Evolutionary conservation across 92 coral and sea anemone species (phyloP).

Genomic region (Isaurus tuberculatus): DNA sequence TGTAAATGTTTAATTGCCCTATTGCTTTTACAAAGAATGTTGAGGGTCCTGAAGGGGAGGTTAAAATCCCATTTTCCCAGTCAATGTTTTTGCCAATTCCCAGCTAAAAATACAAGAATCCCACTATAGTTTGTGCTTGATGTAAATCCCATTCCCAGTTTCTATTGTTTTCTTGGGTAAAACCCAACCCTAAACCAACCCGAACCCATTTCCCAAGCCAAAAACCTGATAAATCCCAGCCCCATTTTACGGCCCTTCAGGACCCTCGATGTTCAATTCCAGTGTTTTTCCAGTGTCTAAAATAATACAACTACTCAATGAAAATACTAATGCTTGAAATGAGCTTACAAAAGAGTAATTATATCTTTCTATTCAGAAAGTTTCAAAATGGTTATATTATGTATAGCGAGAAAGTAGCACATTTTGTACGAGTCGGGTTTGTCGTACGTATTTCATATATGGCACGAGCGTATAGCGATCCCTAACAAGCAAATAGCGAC

Average conservation of each 20-base stretch:
- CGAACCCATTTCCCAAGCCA: constrained; percentile 43
- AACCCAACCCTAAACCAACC: constrained; percentile 12
- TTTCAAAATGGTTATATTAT: constrained; percentile 52
- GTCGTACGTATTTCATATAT: constrained; percentile 24
- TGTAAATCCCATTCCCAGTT: constrained; percentile 51
- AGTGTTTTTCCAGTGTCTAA: too few relatives aligned
- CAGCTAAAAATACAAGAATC: constrained; percentile 60
- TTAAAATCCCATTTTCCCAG: constrained; percentile 25
- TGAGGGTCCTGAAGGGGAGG: constrained; percentile 21
- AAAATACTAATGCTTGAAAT: too few relatives aligned
- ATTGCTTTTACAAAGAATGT: constrained; percentile 57
- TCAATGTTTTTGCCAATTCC: constrained; percentile 54
- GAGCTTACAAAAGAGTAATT: too few relatives aligned
- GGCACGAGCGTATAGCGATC: constrained; percentile 24
- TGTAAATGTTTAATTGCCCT: constrained; percentile 59
- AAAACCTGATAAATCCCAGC: constrained; percentile 52
- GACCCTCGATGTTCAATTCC: constrained; percentile 47
- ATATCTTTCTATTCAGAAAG: neutral
- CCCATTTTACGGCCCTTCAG: constrained; percentile 55
- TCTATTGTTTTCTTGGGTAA: constrained; percentile 3
- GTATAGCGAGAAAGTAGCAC: constrained; percentile 45
- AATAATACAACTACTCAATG: too few relatives aligned
- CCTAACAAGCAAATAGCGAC: constrained; percentile 42
- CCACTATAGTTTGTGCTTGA: constrained; percentile 48
- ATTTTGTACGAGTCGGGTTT: neutral